A percentile compares a stretch with the other conserved stretches of the same genome.
Evolutionary conservation across 2,113 vertebrate genomes (phyloP).

Genomic region (Xiphorhynchus elegans): DNA sequence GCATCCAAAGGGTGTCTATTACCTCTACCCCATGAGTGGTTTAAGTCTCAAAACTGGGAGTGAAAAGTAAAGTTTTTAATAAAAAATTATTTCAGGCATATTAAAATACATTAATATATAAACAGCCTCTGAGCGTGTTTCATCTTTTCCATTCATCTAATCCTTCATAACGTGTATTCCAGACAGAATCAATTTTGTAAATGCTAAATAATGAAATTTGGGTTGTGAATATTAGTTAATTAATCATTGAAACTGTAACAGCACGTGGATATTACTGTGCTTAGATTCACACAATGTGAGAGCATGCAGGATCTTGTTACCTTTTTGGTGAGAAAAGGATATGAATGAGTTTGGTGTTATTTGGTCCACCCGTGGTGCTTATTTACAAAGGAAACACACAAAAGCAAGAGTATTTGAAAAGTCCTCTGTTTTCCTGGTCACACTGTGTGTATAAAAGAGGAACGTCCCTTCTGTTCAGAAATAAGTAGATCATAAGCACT

Average conservation of each 20-base stretch:
- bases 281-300: not conserved
- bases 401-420: not conserved
- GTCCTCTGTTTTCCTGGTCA: not conserved
- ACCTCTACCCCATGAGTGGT: not conserved
- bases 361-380: not conserved
- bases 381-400: not conserved
- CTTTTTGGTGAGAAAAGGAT: not conserved
- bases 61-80: not conserved
- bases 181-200: not conserved
- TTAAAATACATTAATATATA: not conserved
- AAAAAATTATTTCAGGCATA: not conserved
- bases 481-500: not conserved
- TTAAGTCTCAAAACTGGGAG: not conserved
- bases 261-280: not conserved
- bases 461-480: not conserved
- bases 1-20: not conserved
- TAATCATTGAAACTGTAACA: not conserved
- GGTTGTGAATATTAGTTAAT: not conserved
- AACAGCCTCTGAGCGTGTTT: not conserved
- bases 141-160: not conserved
- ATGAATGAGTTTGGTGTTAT: not conserved
- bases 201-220: not conserved
- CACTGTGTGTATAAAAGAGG: not conserved
- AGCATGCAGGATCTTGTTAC: not conserved
- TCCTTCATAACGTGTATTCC: not conserved